Evolutionary conservation across 2,888 invertebrate genomes (phyloP).

Genomic region (Lasioglossum malachurum): DNA sequence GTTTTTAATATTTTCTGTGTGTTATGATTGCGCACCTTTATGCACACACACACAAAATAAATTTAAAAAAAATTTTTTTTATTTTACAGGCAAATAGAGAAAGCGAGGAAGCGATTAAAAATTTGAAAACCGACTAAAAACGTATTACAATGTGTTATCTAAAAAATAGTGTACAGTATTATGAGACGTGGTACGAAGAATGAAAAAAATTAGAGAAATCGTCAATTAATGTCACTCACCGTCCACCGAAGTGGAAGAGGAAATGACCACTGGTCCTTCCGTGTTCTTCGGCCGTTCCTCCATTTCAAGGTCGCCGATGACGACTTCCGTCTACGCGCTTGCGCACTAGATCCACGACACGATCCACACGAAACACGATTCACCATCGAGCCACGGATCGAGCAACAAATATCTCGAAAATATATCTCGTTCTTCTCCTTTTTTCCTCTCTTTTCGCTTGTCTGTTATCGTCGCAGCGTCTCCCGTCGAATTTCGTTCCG

Average conservation of each 20-base stretch:
- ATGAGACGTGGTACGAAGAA: not conserved
- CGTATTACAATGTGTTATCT: not conserved
- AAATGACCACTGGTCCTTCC: conserved; percentile 43
- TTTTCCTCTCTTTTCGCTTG: conserved; percentile 17
- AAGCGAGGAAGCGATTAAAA: too few relatives aligned
- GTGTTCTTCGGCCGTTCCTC: conserved; percentile 67
- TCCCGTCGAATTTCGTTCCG: conserved; percentile 21
- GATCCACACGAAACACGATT: not conserved
- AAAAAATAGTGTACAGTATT: not conserved
- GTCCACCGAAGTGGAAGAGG: conserved; percentile 47
- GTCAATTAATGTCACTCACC: conserved; percentile 51
- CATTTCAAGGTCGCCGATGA: conserved; percentile 65
- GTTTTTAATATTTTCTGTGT: not conserved
- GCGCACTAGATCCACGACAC: not conserved
- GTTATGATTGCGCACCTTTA: not conserved
- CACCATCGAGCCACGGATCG: not conserved
- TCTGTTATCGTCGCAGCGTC: conserved; percentile 13
- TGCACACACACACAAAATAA: too few relatives aligned
- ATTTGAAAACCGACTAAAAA: not conserved
- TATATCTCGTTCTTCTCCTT: conserved; percentile 31
- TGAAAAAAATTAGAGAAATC: not conserved
- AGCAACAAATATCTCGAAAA: conserved; percentile 55
- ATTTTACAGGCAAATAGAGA: not conserved
- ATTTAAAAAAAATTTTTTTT: too few relatives aligned
- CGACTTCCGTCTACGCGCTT: not conserved